These are phyloP conservation scores for Encarsia formosa DNA, from an alignment of 2,888 invertebrate species.

Conservation along the genomic window DNA sequence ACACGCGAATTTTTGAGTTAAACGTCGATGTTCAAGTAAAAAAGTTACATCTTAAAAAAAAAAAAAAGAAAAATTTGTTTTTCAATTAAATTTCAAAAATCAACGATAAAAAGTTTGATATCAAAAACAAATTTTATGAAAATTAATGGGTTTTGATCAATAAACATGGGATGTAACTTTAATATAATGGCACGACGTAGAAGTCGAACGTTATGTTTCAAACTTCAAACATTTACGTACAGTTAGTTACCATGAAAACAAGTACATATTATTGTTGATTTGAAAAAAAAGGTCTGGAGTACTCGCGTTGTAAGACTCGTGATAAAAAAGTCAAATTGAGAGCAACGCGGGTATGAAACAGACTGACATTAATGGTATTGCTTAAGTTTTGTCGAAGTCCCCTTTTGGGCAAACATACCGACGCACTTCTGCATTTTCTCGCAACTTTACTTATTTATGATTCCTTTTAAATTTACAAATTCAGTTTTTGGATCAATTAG, in stretches of 20 bases:
- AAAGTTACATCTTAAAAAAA: too few relatives aligned
- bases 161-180: constrained; percentile 22
- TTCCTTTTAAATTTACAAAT: constrained; percentile 8
- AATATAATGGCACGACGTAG: constrained; percentile 23
- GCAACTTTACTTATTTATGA: constrained; percentile 30
- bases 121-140: neutral
- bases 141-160: neutral
- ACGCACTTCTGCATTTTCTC: constrained; percentile 45
- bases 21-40: too few relatives aligned
- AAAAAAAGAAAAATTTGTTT: constrained; percentile 2
- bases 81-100: constrained; percentile 3
- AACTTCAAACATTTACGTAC: constrained; percentile 46
- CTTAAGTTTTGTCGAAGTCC: constrained; percentile 51
- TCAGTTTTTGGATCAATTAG: too few relatives aligned
- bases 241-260: constrained; percentile 48
- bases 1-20: constrained; percentile 42
- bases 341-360: too few relatives aligned
- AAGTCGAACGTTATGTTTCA: constrained; percentile 44
- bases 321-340: too few relatives aligned
- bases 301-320: neutral
- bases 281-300: constrained; percentile 28
- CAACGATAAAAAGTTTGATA: neutral
- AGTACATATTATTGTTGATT: constrained; percentile 47
- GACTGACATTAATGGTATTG: constrained; percentile 44
- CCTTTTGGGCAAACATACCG: constrained; percentile 51